Percentiles rank a stretch among this genome's conserved stretches.
phyloP scores from a whole-genome alignment of 2,113 vertebrate species.

The Girardinichthys multiradiatus region DNA sequence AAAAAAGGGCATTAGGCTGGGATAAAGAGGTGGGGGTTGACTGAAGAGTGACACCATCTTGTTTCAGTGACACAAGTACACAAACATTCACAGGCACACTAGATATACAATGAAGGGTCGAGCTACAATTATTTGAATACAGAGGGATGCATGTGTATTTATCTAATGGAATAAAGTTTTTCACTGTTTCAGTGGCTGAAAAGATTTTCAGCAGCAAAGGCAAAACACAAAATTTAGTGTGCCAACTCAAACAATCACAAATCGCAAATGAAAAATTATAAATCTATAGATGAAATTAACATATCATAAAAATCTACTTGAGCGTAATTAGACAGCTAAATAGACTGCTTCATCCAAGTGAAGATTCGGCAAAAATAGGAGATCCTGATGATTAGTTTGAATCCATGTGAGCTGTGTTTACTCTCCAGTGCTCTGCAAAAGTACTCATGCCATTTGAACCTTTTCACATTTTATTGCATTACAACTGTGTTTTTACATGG shows the following conservation, averaged over 20 bases:
- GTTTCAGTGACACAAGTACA: conserved; percentile 48
- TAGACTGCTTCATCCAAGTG: too few relatives aligned
- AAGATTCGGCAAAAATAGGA: too few relatives aligned
- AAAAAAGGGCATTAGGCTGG: conserved; percentile 71
- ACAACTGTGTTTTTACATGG: not conserved
- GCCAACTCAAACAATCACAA: not conserved
- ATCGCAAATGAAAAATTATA: too few relatives aligned
- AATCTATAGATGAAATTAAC: too few relatives aligned
- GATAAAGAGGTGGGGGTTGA: conserved; percentile 64
- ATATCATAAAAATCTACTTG: too few relatives aligned
- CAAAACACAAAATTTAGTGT: not conserved
- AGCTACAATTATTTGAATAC: conserved; percentile 56
- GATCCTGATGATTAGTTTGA: conserved; percentile 51
- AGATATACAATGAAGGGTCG: conserved; percentile 58
- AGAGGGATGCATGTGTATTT: conserved; percentile 13
- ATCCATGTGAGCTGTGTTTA: conserved; percentile 63
- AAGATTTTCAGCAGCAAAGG: conserved; percentile 15
- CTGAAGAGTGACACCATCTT: conserved; percentile 68
- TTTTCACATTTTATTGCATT: not conserved
- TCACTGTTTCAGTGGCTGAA: conserved; percentile 55
- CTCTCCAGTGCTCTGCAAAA: conserved; percentile 67
- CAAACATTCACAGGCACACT: conserved; percentile 25
- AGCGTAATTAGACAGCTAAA: too few relatives aligned
- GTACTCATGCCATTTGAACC: not conserved
- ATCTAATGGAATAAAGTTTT: conserved; percentile 32